Evolutionary conservation across 2,888 invertebrate genomes (phyloP), one percentile per base, ranked within the genome.

Genomic region (Drosophila stalkeri): DNA sequence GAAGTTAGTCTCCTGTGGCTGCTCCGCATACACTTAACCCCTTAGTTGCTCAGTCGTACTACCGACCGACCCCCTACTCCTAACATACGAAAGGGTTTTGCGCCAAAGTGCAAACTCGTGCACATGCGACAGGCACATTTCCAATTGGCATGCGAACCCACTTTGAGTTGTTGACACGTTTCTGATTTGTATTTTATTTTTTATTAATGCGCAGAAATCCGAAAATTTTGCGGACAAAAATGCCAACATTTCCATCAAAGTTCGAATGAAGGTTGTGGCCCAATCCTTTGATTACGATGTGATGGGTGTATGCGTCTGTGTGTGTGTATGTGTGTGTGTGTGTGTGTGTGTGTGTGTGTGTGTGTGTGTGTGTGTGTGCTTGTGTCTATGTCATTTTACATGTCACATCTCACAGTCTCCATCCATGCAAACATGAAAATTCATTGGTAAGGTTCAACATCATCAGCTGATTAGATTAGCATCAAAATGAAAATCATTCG

Each of bases 171-270:
- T 56, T 75, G 81, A 75, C 81, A 80, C 80, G 81, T 77, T 68
- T 77, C 68, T 75, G 84, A 72, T 72, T 83, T 83, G 77, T 31
- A 64, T 73, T 68, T 68, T 77, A 65, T 74, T 80, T 77, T 77
- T 68, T 87, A 77, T 74, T 84, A 83, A 86, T 89, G 84, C 77
- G 64, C 66, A 66, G 57, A 84, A 81, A 84, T 74, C 55, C 61
- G 20, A 51, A 33, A 51, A 63, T 68, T 79, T 85, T 77, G 75
- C 47, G 61, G 67, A 54, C 41, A 89, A 86, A 86, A 89, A 65
- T 82, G 82, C 72, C 75, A 87, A 80, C 80, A 87, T 64, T 89
- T 89, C 74, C 65, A 80, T 89, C 88, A 86, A 85, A 89, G 77
- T 78, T 74, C 67, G 74, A 70, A 72, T n/a, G 14, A 54, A 64